phyloP scores from a whole-genome alignment of 2,113 vertebrate species.

The Lasiurus borealis region DNA sequence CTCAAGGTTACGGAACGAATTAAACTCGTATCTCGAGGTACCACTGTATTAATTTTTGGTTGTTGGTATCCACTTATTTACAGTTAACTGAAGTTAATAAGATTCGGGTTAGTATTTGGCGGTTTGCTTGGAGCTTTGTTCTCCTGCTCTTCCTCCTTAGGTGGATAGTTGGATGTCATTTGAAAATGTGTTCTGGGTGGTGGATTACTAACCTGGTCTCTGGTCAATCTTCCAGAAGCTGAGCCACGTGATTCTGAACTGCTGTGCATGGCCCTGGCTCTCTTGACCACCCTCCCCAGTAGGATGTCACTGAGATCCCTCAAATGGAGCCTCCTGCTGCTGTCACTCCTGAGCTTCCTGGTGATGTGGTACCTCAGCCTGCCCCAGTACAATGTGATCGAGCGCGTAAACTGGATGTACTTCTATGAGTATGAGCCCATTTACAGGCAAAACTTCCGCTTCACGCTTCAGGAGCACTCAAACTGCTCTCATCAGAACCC shows the following conservation, averaged over 20 bases:
- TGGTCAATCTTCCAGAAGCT: background rate
- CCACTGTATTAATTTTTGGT: background rate
- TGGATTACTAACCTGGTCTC: background rate
- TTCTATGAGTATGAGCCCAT: constrained; percentile 84
- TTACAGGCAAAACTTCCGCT: constrained; percentile 77
- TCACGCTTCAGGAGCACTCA: constrained; percentile 65
- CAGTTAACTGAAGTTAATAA: background rate
- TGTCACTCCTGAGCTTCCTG: constrained; percentile 48
- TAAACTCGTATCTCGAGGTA: no score
- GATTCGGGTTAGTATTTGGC: background rate
- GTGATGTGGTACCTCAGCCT: constrained; percentile 77
- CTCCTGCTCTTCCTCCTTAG: background rate
- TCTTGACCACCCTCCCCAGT: background rate
- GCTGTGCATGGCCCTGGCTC: constrained; percentile 61
- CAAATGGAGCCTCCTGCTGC: constrained; percentile 75
- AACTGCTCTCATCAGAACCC: constrained; percentile 73
- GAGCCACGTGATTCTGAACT: accelerated
- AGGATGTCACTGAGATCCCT: constrained; percentile 55
- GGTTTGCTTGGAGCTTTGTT: background rate
- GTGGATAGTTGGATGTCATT: background rate
- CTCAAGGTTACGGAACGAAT: no score
- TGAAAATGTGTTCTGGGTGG: background rate
- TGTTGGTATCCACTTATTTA: background rate
- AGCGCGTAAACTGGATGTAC: constrained; percentile 77
- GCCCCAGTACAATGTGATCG: background rate